Conservation (phyloP, 2,888 invertebrate species). For the Phasia obesa region DNA sequence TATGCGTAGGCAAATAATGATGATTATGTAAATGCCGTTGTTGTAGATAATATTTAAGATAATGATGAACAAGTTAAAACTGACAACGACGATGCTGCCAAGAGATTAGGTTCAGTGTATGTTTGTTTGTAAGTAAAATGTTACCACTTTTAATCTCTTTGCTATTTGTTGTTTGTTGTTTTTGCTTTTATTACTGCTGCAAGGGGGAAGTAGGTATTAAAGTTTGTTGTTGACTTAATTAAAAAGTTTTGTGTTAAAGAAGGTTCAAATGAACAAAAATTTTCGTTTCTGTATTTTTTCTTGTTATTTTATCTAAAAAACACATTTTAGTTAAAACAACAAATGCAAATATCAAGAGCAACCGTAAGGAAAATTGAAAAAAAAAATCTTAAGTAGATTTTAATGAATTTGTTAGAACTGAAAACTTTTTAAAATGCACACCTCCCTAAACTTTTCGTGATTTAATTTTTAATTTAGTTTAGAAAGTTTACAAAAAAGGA, state of each 20-base stretch:
- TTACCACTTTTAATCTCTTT: constrained; percentile 38
- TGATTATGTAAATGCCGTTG: constrained; percentile 21
- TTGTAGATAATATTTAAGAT: constrained; percentile 35
- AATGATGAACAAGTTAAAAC: constrained; percentile 36
- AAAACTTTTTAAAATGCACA: constrained; percentile 32
- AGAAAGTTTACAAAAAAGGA: not conserved
- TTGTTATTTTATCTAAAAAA: constrained; percentile 24
- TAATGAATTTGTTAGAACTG: constrained; percentile 54
- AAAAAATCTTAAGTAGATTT: constrained; percentile 50
- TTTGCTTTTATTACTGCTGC: constrained; percentile 26
- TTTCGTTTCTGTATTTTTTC: constrained; percentile 24
- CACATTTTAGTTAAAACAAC: constrained; percentile 60
- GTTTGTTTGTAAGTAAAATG: constrained; percentile 19
- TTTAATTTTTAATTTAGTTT: constrained; percentile 19
- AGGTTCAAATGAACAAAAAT: constrained; percentile 53
- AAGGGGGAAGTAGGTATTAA: constrained; percentile 38
- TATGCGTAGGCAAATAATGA: not conserved
- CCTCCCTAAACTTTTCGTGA: constrained; percentile 2
- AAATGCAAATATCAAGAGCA: constrained; percentile 39
- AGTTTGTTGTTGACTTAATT: constrained; percentile 69
- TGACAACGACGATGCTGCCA: constrained; percentile 34
- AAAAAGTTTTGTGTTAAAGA: constrained; percentile 64
- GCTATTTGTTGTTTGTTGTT: constrained; percentile 23
- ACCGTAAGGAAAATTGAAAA: constrained; percentile 16
- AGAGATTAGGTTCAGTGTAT: constrained; percentile 25